A percentile compares a stretch with the other conserved stretches of the same genome.
phyloP scores from a whole-genome alignment of 2,113 vertebrate species.

The Scomber scombrus region DNA sequence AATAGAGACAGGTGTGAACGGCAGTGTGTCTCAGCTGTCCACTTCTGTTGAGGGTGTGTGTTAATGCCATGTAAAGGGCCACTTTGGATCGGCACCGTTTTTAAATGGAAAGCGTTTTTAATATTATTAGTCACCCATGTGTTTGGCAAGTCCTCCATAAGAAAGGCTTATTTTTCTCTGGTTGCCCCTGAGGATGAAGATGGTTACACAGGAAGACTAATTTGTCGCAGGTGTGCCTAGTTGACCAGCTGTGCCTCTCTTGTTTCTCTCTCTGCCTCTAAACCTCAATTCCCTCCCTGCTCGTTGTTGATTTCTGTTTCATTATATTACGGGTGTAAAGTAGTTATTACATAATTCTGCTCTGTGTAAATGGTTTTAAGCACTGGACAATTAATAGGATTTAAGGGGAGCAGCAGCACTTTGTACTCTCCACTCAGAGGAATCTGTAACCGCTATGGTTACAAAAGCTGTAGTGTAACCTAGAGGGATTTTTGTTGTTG shows the following conservation, averaged over 20 bases:
- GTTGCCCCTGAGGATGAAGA: neutral
- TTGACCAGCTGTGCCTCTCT: slow-evolving; percentile 12
- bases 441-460: neutral
- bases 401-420: neutral
- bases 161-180: slow-evolving; percentile 12
- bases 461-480: neutral
- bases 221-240: slow-evolving; percentile 3
- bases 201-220: neutral
- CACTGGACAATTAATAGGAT: neutral
- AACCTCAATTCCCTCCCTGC: neutral
- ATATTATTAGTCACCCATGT: neutral
- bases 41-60: too few species aligned
- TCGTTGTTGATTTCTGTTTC: neutral
- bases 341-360: neutral
- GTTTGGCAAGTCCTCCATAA: neutral
- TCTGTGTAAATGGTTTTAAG: neutral
- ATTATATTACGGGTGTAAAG: neutral
- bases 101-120: neutral
- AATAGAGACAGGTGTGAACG: too few species aligned
- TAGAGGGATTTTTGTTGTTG: neutral
- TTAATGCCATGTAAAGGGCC: too few species aligned
- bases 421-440: neutral
- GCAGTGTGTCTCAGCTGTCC: too few species aligned
- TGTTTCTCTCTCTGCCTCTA: neutral
- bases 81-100: neutral